Percentiles rank a stretch among this genome's conserved stretches.
Evolutionary conservation across 1,140 invertebrate species (phyloP).

Genomic region (Capitella teleta): DNA sequence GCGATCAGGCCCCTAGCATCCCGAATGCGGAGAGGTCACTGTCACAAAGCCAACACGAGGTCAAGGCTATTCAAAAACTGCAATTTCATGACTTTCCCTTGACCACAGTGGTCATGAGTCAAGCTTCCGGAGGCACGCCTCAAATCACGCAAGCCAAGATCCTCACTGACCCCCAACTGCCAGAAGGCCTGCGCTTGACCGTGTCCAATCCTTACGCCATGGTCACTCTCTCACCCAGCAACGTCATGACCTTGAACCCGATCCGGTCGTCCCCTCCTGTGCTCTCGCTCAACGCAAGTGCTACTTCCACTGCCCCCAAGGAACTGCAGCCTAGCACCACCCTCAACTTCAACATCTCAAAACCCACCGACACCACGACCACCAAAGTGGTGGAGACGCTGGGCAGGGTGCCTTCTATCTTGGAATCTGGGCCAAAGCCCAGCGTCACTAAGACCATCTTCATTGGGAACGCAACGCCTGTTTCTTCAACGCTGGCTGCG

Average conservation of each 20-base stretch:
- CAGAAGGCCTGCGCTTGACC: conserved; percentile 3
- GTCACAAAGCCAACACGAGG: too few species aligned
- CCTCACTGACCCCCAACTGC: conserved; percentile 5
- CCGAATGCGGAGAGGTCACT: too few species aligned
- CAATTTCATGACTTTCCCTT: conserved; percentile 29
- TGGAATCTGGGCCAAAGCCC: conserved; percentile 13
- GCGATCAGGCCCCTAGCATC: too few species aligned
- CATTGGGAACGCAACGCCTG: not conserved
- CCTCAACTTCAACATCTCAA: not conserved
- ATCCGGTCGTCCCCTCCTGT: not conserved
- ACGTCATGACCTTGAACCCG: not conserved
- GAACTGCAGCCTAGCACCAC: not conserved
- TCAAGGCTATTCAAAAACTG: conserved; percentile 21
- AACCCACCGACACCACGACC: not conserved
- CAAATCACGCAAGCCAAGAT: not conserved
- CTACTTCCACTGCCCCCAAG: not conserved
- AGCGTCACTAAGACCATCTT: not conserved
- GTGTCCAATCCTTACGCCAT: not conserved
- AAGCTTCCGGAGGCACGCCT: not conserved
- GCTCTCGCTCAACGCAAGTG: not conserved
- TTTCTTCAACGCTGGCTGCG: not conserved
- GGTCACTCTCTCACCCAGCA: not conserved
- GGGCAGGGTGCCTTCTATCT: conserved; percentile 22
- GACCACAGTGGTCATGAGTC: conserved; percentile 15
- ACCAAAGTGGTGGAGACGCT: conserved; percentile 14